Base-by-base conservation (phyloP, 1,140 invertebrate genomes). In the Philotrypesis tridentata region DNA sequence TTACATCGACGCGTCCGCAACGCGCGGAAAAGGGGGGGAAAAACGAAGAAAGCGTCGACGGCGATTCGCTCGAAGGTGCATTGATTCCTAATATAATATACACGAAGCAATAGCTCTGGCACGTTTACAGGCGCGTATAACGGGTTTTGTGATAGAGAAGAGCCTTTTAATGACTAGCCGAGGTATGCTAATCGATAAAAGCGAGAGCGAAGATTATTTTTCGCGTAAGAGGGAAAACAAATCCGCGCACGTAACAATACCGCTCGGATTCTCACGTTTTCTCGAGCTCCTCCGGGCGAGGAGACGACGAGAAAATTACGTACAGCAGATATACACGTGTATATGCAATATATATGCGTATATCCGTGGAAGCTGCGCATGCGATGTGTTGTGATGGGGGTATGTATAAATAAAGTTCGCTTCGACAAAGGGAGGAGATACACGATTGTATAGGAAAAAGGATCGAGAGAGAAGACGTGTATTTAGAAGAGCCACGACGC, bases 21-120 rank as follows among this genome's bases (percentile, higher is more conserved):
- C 25, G 9, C 21, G 8, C n/a, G 25, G 61, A 33, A 27, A 23
- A 67, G 40, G 2, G 61, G 9, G 31, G 67, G 48, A 79, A 79
- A 79, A 71, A 79, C 48, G 77, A 79, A 70, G 76, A 79, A 79
- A 79, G 48, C 55, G 5, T 55, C 48, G 48, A 33, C 29, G 17
- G 25, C 29, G 17, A 68, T n/a, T n/a, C n/a, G 31, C n/a, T 70
- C 31, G 27, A 78, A 71, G 67, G 65, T 78, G 65, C 31, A 78
- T 78, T 78, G 65, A 40, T 78, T 78, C 76, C 65, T 79, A n/a
- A 79, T 71, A 79, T 55, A 70, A 11, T 31, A 7, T 55, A 55
- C 43, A 37, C 4, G 3, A 37, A 37, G 4, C 33, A 37, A 37
- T 37, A 37, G 4, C 3, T 37, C 9, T 37, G 33, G 9, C 33